Evolutionary conservation across 2,113 vertebrate species (phyloP).

Genomic region (Pogonocichla stellata): DNA sequence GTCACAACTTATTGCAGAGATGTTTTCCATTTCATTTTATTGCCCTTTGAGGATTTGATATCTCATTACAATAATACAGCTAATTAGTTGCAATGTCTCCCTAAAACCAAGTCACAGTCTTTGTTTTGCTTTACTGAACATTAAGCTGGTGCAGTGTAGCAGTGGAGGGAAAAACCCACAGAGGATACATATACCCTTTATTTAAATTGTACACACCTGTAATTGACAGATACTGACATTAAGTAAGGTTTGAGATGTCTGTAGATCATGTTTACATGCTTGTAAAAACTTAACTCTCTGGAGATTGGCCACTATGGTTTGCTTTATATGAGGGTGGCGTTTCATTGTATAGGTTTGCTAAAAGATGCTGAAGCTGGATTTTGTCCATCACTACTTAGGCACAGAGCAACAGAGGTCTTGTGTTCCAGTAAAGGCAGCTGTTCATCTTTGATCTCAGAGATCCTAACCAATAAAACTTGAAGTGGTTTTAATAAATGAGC

Average conservation of each 20-base stretch:
- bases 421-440: not conserved
- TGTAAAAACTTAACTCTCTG: not conserved
- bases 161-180: not conserved
- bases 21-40: constrained; percentile 9
- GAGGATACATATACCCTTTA: not conserved
- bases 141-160: not conserved
- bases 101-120: not conserved
- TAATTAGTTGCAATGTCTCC: constrained; percentile 11
- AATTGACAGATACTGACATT: not conserved
- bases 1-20: not conserved
- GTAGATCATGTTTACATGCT: not conserved
- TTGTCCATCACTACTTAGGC: not conserved
- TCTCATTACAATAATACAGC: not conserved
- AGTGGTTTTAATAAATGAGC: not conserved
- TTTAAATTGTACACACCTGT: not conserved
- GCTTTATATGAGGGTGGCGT: not conserved
- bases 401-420: not conserved
- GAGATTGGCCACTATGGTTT: not conserved
- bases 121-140: not conserved
- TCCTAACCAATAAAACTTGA: not conserved
- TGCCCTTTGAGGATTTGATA: not conserved
- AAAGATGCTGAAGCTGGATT: not conserved
- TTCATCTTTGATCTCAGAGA: not conserved
- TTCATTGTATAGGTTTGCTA: not conserved
- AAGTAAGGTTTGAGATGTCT: not conserved